Conservation (phyloP, 1,140 invertebrate genomes). For the Drosophila seguyi region DNA sequence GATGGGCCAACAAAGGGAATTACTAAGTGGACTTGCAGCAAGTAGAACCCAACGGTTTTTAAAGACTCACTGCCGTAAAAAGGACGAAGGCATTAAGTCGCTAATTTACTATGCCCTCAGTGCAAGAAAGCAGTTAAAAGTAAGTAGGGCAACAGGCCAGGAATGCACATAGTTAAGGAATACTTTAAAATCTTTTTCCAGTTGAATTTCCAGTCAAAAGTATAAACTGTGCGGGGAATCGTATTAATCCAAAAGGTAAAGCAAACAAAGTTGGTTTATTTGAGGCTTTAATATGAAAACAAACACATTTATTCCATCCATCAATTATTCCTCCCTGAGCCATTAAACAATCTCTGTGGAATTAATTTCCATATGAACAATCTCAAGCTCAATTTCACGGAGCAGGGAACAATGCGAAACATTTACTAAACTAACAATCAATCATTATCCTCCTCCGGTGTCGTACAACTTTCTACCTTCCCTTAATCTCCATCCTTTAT, state of each 20-base stretch:
- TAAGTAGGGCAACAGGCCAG: background rate
- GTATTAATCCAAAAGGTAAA: slow-evolving; percentile 7
- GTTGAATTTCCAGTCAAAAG: background rate
- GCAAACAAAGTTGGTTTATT: slow-evolving; percentile 2
- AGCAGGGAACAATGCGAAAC: slow-evolving; percentile 4
- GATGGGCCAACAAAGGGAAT: slow-evolving; percentile 60
- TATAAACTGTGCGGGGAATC: background rate
- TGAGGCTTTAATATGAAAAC: slow-evolving; percentile 8
- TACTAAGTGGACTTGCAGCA: slow-evolving; percentile 46
- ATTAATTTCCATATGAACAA: slow-evolving; percentile 25
- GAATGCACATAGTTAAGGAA: background rate
- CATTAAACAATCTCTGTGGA: slow-evolving; percentile 4
- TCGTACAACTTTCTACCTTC: background rate
- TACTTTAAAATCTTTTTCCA: background rate
- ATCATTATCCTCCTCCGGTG: slow-evolving; percentile 16
- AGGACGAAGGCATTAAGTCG: slow-evolving; percentile 32
- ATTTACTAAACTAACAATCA: slow-evolving; percentile 34
- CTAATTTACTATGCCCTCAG: slow-evolving; percentile 70
- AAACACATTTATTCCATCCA: slow-evolving; percentile 19
- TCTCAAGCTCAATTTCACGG: slow-evolving; percentile 34
- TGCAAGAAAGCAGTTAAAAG: slow-evolving; percentile 13
- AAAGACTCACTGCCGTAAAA: slow-evolving; percentile 24
- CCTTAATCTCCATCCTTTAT: background rate
- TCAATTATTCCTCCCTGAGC: slow-evolving; percentile 11
- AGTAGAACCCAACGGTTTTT: slow-evolving; percentile 8